Percentiles rank a stretch among this genome's conserved stretches.
Evolutionary conservation across 2,113 vertebrate species (phyloP).

Genomic region (Zosterops japonicus): DNA sequence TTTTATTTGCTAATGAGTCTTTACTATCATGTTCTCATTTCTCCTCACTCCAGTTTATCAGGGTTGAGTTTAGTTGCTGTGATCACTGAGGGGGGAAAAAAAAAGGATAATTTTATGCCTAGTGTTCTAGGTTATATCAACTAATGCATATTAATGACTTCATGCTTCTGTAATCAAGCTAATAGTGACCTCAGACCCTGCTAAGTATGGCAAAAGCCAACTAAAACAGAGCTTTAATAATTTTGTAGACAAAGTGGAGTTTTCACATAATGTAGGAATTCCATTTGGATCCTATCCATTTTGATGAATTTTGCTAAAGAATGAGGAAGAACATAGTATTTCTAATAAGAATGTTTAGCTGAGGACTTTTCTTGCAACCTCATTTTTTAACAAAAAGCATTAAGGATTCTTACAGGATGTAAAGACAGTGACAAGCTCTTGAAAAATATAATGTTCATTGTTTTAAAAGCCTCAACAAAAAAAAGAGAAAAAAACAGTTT

Average conservation of each 20-base stretch:
- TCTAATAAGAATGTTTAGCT: not conserved
- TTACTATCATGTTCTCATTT: not conserved
- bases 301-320: not conserved
- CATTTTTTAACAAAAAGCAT: not conserved
- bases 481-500: not conserved
- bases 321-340: not conserved
- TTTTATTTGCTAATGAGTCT: slow-evolving; percentile 16
- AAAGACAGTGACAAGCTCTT: not conserved
- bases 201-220: not conserved
- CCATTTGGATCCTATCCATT: not conserved
- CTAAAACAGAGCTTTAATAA: not conserved
- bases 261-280: not conserved
- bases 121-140: not conserved
- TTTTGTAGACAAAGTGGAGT: not conserved
- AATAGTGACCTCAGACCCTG: slow-evolving; percentile 17
- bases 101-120: not conserved
- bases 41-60: not conserved
- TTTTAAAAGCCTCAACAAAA: not conserved
- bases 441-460: not conserved
- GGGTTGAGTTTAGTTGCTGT: slow-evolving; percentile 15
- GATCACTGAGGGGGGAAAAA: not conserved
- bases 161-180: slow-evolving; percentile 33
- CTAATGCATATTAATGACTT: slow-evolving; percentile 25
- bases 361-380: not conserved
- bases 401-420: not conserved